phyloP scores from a whole-genome alignment of 2,113 vertebrate species.

The Sorex fumeus region DNA sequence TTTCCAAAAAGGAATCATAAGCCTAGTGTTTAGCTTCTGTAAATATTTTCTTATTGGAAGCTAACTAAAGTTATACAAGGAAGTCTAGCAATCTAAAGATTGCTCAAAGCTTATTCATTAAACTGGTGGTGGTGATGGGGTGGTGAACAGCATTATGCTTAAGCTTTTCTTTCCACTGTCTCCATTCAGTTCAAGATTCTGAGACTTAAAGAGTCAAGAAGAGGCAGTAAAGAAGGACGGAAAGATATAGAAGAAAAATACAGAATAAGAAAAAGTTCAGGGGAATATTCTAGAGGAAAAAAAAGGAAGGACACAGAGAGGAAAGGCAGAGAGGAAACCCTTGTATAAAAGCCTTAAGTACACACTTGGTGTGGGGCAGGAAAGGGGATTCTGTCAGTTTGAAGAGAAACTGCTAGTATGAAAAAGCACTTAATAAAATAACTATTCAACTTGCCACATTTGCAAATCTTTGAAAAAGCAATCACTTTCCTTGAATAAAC shows the following conservation, averaged over 20 bases:
- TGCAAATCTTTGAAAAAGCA: constrained; percentile 80
- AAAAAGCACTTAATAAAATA: constrained; percentile 37
- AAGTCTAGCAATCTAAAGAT: background rate
- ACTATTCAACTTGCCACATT: constrained; percentile 69
- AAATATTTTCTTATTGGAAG: background rate
- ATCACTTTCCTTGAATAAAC: constrained; percentile 66
- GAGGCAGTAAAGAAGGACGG: background rate
- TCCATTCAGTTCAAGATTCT: background rate
- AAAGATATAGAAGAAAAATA: background rate
- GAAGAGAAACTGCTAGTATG: constrained; percentile 8
- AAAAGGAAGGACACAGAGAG: background rate
- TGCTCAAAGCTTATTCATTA: constrained; percentile 16
- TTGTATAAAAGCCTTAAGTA: background rate
- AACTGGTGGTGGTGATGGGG: background rate
- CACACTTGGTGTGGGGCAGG: fast-evolving
- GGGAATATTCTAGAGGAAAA: background rate
- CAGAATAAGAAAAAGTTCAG: background rate
- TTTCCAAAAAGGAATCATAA: background rate
- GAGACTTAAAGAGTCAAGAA: background rate
- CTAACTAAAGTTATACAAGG: background rate
- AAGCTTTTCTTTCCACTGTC: constrained; percentile 4
- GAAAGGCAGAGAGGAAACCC: background rate
- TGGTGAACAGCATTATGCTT: background rate
- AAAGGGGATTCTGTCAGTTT: background rate
- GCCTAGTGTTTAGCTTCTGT: background rate